Conservation (phyloP, 1,140 invertebrate species). For the Plodia interpunctella region DNA sequence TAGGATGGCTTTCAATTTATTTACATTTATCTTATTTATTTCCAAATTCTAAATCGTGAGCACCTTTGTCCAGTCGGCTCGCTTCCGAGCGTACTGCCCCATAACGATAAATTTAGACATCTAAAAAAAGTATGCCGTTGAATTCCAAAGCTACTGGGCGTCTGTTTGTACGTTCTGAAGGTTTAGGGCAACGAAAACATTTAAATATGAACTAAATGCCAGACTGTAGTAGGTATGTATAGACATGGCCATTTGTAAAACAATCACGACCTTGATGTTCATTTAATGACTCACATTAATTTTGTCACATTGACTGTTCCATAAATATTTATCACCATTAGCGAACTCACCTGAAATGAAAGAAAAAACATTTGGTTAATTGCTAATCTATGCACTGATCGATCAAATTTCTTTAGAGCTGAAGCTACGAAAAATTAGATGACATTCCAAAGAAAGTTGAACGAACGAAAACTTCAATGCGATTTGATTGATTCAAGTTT, state of each 20-base stretch:
- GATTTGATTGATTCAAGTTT: constrained; percentile 3
- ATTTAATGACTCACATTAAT: constrained; percentile 20
- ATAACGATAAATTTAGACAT: constrained; percentile 32
- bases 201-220: constrained; percentile 9
- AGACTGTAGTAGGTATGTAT: background rate
- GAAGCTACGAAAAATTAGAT: background rate
- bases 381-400: background rate
- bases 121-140: constrained; percentile 35
- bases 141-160: constrained; percentile 25
- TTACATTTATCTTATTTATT: background rate
- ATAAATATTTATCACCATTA: constrained; percentile 18
- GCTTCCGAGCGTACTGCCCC: constrained; percentile 26
- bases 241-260: background rate
- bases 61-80: constrained; percentile 25
- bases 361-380: constrained; percentile 12
- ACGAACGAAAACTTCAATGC: background rate
- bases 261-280: background rate
- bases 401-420: background rate
- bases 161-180: constrained; percentile 4
- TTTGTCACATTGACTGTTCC: constrained; percentile 20
- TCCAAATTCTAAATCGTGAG: background rate
- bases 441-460: background rate
- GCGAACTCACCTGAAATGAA: constrained; percentile 19
- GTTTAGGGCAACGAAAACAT: constrained; percentile 2
- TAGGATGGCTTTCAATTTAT: too few species aligned